phyloP scores from a whole-genome alignment of 2,113 vertebrate genomes.

The Nymphicus hollandicus region DNA sequence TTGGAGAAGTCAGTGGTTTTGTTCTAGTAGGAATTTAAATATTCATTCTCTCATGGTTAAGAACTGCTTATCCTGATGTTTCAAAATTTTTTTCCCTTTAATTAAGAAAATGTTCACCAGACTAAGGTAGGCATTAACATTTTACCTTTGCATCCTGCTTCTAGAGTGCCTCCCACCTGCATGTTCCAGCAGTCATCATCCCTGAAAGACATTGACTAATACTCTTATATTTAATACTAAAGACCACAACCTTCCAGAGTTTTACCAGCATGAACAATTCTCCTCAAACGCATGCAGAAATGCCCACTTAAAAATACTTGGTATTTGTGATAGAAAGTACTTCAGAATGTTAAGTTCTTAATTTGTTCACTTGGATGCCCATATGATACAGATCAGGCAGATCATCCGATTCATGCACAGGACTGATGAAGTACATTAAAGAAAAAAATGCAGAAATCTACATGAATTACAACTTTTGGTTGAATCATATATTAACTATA shows the following conservation, averaged over 20 bases:
- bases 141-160: background rate
- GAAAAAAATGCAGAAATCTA: slow-evolving; percentile 48
- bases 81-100: background rate
- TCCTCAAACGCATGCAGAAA: background rate
- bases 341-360: background rate
- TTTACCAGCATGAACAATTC: background rate
- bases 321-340: background rate
- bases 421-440: slow-evolving; percentile 54
- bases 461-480: background rate
- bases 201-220: background rate
- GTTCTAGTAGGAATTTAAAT: background rate
- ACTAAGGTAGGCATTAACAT: background rate
- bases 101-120: background rate
- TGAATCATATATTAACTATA: slow-evolving; percentile 37
- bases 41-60: background rate
- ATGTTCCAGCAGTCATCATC: background rate
- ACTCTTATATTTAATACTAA: background rate
- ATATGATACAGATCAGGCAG: slow-evolving; percentile 8
- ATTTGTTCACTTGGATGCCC: slow-evolving; percentile 55
- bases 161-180: background rate
- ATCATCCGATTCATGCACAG: slow-evolving; percentile 13
- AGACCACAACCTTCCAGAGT: background rate
- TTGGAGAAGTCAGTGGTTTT: background rate
- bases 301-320: background rate
- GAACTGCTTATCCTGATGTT: background rate